Evolutionary conservation across 2,888 invertebrate genomes (phyloP), one percentile per base, ranked within the genome.

Genomic region (Synergus gifuensis): DNA sequence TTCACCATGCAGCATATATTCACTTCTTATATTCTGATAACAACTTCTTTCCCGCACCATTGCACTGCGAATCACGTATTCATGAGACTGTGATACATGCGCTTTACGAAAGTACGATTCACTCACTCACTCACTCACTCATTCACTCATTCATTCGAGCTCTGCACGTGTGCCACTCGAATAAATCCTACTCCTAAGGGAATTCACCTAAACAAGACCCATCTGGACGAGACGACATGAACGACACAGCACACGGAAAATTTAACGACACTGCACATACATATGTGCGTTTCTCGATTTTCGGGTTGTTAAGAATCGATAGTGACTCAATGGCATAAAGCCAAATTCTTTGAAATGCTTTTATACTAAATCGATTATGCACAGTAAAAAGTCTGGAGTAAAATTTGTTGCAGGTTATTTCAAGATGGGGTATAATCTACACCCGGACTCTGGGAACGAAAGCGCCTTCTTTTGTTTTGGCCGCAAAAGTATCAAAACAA

Each of bases 11-110:
- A 79, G 76, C 69, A 80, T n/a, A n/a, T n/a, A n/a, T 76, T 76
- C 78, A 78, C 78, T 79, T 81, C 58, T 76, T 78, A 69, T 81
- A 76, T 76, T 62, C 42, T 76, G 77, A 81, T 82, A 63, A 81
- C 77, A 58, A 60, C 18, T 69, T 63, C 76, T 82, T 76, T 82
- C 73, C 79, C 82, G 83, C 83, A 82, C 82, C 58, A 77, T 78
- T 84, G 83, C 83, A 84, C 81, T 73, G 49, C 78, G 28, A 63
- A 49, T 69, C 78, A 81, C 78, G 78, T 80, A 82, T 82, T 82
- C 79, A 79, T 82, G 81, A 82, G 79, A 81, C 79, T 84, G 77
- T 49, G 79, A 81, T 73, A 63, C 62, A 60, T 63, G 63, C 44
- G 73, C 60, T 69, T 78, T 69, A 60, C 44, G 67, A 69, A 67